phyloP scores from a whole-genome alignment of 2,113 vertebrate genomes.

The Gallinago jamesoni region DNA sequence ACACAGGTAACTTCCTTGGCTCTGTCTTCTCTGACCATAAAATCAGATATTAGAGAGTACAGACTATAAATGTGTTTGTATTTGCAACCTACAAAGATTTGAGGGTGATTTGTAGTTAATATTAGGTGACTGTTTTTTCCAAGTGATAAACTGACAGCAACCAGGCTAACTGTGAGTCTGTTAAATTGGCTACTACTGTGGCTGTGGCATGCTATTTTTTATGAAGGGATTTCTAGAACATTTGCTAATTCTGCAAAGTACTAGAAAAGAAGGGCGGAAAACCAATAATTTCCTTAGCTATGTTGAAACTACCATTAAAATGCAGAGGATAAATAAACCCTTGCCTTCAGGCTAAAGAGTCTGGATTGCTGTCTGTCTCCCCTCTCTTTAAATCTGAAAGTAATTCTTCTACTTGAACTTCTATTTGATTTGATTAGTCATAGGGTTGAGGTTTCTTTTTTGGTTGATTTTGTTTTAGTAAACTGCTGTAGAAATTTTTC shows the following conservation, averaged over 20 bases:
- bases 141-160: not conserved
- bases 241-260: not conserved
- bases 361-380: not conserved
- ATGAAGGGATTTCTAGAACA: not conserved
- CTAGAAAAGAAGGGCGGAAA: not conserved
- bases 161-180: not conserved
- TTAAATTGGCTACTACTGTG: not conserved
- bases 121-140: not conserved
- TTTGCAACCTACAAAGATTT: not conserved
- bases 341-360: not conserved
- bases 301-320: constrained; percentile 19
- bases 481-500: not conserved
- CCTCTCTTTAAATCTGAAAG: constrained; percentile 18
- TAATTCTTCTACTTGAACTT: not conserved
- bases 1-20: not conserved
- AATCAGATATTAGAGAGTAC: not conserved
- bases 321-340: not conserved
- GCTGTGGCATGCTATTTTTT: not conserved
- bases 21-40: not conserved
- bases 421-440: constrained; percentile 14
- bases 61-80: not conserved
- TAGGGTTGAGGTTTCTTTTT: not conserved
- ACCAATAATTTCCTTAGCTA: not conserved
- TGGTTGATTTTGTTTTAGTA: not conserved
- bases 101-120: not conserved